These are phyloP conservation scores for Cremastinae sp. DNA, from an alignment of 2,888 invertebrate species.

Conservation along the genomic window DNA sequence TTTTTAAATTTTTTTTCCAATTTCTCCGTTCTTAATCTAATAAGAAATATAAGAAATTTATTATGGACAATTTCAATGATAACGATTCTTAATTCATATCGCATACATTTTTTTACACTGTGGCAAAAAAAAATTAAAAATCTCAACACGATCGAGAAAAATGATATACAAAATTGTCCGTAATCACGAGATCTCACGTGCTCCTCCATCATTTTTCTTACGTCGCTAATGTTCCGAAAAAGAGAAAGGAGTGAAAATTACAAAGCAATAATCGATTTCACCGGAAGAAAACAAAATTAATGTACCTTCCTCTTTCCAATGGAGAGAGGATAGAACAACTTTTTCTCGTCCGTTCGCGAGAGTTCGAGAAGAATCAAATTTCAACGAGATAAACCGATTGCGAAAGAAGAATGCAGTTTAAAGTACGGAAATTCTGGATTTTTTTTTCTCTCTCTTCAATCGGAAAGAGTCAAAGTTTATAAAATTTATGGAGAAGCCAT, in stretches of 20 bases:
- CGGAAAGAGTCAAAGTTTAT: too few relatives aligned
- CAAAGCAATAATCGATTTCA: background rate
- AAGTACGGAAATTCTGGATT: too few relatives aligned
- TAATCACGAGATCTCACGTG: constrained; percentile 44
- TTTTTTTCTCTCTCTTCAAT: too few relatives aligned
- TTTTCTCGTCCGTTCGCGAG: background rate
- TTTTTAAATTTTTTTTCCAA: too few relatives aligned
- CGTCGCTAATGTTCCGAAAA: background rate
- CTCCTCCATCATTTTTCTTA: constrained; percentile 24
- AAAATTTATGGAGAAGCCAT: too few relatives aligned
- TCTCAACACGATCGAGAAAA: background rate
- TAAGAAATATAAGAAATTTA: too few relatives aligned
- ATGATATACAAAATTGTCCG: constrained; percentile 11
- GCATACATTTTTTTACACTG: background rate
- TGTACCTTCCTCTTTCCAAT: background rate
- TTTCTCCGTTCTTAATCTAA: too few relatives aligned
- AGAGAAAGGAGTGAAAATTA: background rate
- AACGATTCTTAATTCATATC: constrained; percentile 1
- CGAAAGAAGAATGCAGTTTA: too few relatives aligned
- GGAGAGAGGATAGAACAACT: constrained; percentile 3
- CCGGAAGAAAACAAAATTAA: constrained; percentile 14
- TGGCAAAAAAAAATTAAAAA: background rate
- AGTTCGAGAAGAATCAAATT: too few relatives aligned
- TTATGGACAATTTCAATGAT: too few relatives aligned
- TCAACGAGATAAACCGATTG: too few relatives aligned